Evolutionary conservation across 2,888 invertebrate genomes (phyloP).

Genomic region (Catocala fraxini): DNA sequence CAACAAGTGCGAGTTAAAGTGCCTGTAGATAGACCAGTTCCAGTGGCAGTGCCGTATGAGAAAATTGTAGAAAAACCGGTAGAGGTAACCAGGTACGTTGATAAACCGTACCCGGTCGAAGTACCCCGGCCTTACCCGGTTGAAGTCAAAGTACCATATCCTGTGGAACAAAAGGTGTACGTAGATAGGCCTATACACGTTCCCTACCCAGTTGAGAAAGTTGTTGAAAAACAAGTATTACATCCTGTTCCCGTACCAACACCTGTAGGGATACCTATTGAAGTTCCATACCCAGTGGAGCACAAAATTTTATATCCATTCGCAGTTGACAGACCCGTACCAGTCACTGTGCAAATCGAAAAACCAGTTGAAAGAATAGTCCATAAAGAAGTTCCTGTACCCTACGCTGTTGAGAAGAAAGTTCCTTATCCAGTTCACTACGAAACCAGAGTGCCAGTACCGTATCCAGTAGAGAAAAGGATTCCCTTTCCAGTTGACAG

Average conservation of each 20-base stretch:
- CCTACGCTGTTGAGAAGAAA: conserved; percentile 85
- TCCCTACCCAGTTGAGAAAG: conserved; percentile 82
- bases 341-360: conserved; percentile 80
- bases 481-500: conserved; percentile 80
- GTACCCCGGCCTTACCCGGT: conserved; percentile 85
- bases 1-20: conserved; percentile 73
- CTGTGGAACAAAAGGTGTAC: conserved; percentile 84
- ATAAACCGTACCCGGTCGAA: conserved; percentile 88
- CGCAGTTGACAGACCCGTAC: conserved; percentile 76
- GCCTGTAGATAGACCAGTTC: conserved; percentile 78
- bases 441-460: conserved; percentile 81
- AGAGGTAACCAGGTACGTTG: conserved; percentile 82
- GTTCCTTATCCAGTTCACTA: conserved; percentile 80
- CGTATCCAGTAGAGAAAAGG: conserved; percentile 79
- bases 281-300: conserved; percentile 72
- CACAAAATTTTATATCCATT: conserved; percentile 73
- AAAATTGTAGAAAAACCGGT: conserved; percentile 86
- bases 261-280: conserved; percentile 76
- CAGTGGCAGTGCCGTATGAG: conserved; percentile 80
- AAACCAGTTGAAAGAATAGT: conserved; percentile 64
- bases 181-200: conserved; percentile 84
- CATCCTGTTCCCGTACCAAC: conserved; percentile 78
- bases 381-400: conserved; percentile 80
- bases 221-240: conserved; percentile 83
- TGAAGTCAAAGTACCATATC: conserved; percentile 83